Conservation (phyloP, 2,113 vertebrate genomes). For the Thinocorus orbignyianus region DNA sequence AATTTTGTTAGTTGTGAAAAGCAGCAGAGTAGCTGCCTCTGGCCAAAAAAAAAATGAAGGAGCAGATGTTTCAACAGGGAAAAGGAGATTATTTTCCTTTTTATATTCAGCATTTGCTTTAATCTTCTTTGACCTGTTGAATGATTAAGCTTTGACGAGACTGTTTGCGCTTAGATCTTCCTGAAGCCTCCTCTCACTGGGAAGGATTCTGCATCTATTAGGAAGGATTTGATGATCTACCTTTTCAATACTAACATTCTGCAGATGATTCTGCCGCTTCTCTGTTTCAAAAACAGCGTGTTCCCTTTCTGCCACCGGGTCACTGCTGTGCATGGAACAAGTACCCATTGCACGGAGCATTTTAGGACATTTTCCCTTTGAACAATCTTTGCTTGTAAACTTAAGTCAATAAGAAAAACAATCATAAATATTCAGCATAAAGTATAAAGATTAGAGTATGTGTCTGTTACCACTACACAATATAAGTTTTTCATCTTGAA, state of each 20-base stretch:
- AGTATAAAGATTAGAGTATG: not conserved
- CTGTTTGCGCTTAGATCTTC: constrained; percentile 30
- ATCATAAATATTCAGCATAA: not conserved
- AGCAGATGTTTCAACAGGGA: not conserved
- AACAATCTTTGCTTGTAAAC: not conserved
- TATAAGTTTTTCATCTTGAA: not conserved
- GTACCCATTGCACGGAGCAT: not conserved
- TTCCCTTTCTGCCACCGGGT: not conserved
- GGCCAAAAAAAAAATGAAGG: not conserved
- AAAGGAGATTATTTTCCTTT: constrained; percentile 18
- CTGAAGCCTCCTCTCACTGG: not conserved
- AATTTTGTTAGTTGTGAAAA: not conserved
- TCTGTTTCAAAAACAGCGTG: not conserved
- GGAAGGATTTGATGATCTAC: constrained; percentile 4
- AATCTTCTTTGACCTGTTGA: constrained; percentile 33
- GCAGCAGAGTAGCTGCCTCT: not conserved
- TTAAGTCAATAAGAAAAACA: not conserved
- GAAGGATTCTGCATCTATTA: not conserved
- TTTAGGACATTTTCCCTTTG: not conserved
- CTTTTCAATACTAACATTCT: not conserved
- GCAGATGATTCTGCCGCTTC: not conserved
- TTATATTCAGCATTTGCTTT: constrained; percentile 25
- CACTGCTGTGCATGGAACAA: not conserved
- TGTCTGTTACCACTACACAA: not conserved
- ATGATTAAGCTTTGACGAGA: not conserved